phyloP scores from a whole-genome alignment of 1,140 invertebrate genomes.

The Ceratina australensis region DNA sequence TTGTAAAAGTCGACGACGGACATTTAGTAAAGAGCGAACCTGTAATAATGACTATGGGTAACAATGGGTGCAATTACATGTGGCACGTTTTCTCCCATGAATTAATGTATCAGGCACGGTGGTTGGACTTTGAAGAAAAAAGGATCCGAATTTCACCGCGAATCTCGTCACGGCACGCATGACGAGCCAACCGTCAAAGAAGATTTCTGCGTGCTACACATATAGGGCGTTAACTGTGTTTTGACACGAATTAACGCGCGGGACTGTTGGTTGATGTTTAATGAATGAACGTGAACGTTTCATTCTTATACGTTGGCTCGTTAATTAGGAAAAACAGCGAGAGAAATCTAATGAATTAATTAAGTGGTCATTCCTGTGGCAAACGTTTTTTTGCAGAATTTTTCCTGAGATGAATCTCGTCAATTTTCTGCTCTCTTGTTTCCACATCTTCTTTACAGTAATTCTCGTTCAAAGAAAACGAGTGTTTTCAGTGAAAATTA shows the following conservation, averaged over 20 bases:
- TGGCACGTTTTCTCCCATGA: constrained; percentile 65
- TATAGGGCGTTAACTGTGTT: constrained; percentile 76
- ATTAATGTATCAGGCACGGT: constrained; percentile 61
- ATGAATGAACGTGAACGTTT: neutral
- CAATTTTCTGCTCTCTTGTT: too few species aligned
- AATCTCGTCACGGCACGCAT: constrained; percentile 66
- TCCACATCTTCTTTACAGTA: too few species aligned
- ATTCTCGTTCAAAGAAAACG: too few species aligned
- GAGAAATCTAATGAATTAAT: neutral
- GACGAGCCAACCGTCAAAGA: constrained; percentile 70
- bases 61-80: constrained; percentile 57
- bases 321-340: neutral
- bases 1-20: neutral
- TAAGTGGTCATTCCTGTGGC: too few species aligned
- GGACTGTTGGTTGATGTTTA: constrained; percentile 24
- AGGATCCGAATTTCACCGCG: constrained; percentile 58
- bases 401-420: too few species aligned
- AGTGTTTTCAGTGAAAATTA: too few species aligned
- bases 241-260: constrained; percentile 65
- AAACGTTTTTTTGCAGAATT: too few species aligned
- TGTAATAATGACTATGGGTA: constrained; percentile 33
- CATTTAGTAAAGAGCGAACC: constrained; percentile 17
- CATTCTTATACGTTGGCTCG: neutral
- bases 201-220: constrained; percentile 76
- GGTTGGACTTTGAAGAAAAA: constrained; percentile 20